These are phyloP conservation scores for Dicentrarchus labrax DNA, from an alignment of 2,113 vertebrate species.

Conservation along the genomic window DNA sequence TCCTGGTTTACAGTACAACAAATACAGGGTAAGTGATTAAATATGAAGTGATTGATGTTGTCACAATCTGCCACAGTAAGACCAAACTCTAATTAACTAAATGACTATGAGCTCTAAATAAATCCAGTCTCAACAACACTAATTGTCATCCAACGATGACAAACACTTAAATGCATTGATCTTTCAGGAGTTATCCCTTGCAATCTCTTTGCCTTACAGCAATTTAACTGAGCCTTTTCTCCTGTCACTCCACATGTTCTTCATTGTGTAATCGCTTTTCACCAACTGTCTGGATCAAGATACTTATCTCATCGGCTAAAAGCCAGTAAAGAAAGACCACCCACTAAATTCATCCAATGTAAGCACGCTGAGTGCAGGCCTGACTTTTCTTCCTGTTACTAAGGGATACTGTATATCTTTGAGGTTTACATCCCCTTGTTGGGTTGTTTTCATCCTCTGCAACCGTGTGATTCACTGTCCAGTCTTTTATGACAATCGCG, in stretches of 20 bases:
- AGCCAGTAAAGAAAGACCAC: constrained; percentile 57
- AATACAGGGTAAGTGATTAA: background rate
- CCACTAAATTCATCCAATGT: constrained; percentile 45
- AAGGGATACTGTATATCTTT: constrained; percentile 50
- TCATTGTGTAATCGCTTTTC: constrained; percentile 60
- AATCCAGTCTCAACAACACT: background rate
- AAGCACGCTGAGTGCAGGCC: constrained; percentile 18
- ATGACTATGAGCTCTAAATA: background rate
- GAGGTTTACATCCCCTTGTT: constrained; percentile 51
- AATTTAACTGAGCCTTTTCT: constrained; percentile 53
- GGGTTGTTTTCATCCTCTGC: constrained; percentile 54
- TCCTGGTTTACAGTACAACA: background rate
- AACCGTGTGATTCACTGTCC: constrained; percentile 57
- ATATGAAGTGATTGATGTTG: constrained; percentile 5
- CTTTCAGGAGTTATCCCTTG: constrained; percentile 32
- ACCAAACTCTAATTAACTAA: background rate
- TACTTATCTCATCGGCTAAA: constrained; percentile 61
- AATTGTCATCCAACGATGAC: constrained; percentile 25
- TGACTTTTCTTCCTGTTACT: constrained; percentile 43
- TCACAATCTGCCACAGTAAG: background rate
- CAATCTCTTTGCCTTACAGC: constrained; percentile 35
- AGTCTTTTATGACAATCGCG: constrained; percentile 52
- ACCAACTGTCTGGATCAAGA: constrained; percentile 42
- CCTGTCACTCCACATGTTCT: constrained; percentile 62
- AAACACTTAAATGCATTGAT: constrained; percentile 38